phyloP scores from a whole-genome alignment of 2,797 vertebrate genomes.

The Threskiornis aethiopicus region DNA sequence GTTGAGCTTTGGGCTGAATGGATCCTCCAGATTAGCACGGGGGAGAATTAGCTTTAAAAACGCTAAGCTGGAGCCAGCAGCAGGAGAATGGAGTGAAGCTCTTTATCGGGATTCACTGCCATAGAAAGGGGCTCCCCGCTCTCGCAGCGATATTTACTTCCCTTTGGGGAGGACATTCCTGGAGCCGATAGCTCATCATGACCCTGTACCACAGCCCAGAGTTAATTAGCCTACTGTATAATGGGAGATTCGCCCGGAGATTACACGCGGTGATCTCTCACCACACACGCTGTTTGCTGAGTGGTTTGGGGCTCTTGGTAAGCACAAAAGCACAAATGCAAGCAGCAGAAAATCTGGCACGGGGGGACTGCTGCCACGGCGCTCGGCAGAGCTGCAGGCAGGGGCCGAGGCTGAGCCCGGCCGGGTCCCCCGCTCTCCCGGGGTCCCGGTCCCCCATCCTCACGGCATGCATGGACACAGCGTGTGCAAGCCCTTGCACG shows the following conservation, averaged over 20 bases:
- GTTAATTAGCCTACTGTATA: slow-evolving; percentile 65
- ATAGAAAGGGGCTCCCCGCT: slow-evolving; percentile 44
- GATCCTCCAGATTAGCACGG: slow-evolving; percentile 74
- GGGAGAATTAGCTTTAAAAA: slow-evolving; percentile 73
- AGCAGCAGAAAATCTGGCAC: neutral
- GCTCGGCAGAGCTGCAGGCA: neutral
- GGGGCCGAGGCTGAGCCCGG: neutral
- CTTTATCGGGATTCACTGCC: slow-evolving; percentile 68
- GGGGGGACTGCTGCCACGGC: neutral
- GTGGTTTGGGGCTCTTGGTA: slow-evolving; percentile 26
- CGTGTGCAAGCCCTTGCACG: rapidly evolving
- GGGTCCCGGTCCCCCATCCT: neutral
- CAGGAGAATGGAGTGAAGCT: slow-evolving; percentile 65
- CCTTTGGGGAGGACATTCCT: slow-evolving; percentile 54
- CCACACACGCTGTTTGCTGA: slow-evolving; percentile 24
- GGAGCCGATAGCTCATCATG: neutral
- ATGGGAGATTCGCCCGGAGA: slow-evolving; percentile 43
- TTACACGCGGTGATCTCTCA: slow-evolving; percentile 51
- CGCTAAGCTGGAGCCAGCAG: slow-evolving; percentile 66
- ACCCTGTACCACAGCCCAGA: neutral
- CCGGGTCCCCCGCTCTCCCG: rapidly evolving
- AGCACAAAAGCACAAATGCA: slow-evolving; percentile 30
- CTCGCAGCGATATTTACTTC: slow-evolving; percentile 56
- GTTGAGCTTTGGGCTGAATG: slow-evolving; percentile 73
- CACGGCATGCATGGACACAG: rapidly evolving